These are phyloP conservation scores for Littorina saxatilis DNA, from an alignment of 1,140 invertebrate genomes.

Conservation along the genomic window DNA sequence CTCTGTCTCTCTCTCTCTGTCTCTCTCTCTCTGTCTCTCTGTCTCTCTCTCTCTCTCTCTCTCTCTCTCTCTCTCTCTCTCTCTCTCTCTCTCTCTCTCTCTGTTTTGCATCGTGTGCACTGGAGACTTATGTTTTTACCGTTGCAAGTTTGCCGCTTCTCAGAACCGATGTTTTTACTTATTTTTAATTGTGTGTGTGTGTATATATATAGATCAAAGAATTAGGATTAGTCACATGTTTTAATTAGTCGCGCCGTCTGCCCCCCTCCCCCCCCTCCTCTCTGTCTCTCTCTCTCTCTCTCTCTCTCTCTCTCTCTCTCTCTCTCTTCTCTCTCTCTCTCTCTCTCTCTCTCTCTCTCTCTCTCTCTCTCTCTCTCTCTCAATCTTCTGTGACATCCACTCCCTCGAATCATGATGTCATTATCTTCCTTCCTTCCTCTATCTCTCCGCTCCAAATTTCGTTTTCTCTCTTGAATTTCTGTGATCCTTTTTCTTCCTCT, in stretches of 20 bases:
- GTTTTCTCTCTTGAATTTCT: too few species aligned
- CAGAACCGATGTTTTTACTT: not conserved
- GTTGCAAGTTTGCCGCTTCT: too few species aligned
- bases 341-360: not conserved
- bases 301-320: constrained; percentile 14
- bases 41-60: not conserved
- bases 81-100: not conserved
- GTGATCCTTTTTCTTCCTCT: too few species aligned
- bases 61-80: not conserved
- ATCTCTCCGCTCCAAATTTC: not conserved
- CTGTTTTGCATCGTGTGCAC: too few species aligned
- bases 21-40: not conserved
- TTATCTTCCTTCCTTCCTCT: not conserved
- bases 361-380: constrained; percentile 9
- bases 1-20: not conserved
- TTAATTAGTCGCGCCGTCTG: too few species aligned
- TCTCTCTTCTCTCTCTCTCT: not conserved
- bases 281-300: not conserved
- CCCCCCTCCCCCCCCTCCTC: not conserved
- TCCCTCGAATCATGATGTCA: too few species aligned
- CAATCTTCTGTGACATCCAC: too few species aligned
- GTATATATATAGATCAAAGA: too few species aligned
- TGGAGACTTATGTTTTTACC: too few species aligned
- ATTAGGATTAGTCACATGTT: too few species aligned
- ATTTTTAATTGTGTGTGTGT: not conserved